Evolutionary conservation across 1,140 invertebrate species (phyloP), one percentile per base, ranked within the genome.

Genomic region (Monomorium pharaonis): DNA sequence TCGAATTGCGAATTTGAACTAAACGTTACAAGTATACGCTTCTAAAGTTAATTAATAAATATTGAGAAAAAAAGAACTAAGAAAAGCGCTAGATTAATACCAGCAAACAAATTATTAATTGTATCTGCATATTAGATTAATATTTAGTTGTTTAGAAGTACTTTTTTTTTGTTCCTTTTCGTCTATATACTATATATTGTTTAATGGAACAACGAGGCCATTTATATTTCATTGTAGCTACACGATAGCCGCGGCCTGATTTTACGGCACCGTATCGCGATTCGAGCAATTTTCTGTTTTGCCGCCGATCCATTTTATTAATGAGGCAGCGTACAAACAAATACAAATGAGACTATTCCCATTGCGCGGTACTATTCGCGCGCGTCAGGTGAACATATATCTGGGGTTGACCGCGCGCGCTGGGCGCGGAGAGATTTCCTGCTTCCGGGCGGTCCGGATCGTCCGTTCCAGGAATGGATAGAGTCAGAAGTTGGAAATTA

Each of bases 401-500:
- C 44, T 74, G 67, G 51, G 24, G 51, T 42, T 83, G 78, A 74
- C 78, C 51, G 37, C 49, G 42, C 49, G 42, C 44, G 56, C 24
- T 16, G 24, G 21, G 72, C 51, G 44, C 44, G 27, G 51, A 47
- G 54, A 65, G 70, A 77, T 84, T 87, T 37, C 47, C 24, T 24
- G 18, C 77, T 80, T 42, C 44, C 51, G 10, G 21, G 3, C 65
- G 63, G 21, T 12, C 16, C 27, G 58, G 37, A 88, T 80, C 69
- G 83, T 88, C 84, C 37, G 81, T 44, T 67, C 65, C 72, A 80
- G 62, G 49, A 63, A 21, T 37, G 62, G 58, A 87, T 54, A 83
- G 70, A 63, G 70, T 65, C 37, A 72, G 84, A 86, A 86, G 47
- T 86, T 88, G 10, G 47, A 51, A 74, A 88, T 86, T 86, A 83